Conservation (phyloP, 2,888 invertebrate genomes). For the Scaptomyza flava region DNA sequence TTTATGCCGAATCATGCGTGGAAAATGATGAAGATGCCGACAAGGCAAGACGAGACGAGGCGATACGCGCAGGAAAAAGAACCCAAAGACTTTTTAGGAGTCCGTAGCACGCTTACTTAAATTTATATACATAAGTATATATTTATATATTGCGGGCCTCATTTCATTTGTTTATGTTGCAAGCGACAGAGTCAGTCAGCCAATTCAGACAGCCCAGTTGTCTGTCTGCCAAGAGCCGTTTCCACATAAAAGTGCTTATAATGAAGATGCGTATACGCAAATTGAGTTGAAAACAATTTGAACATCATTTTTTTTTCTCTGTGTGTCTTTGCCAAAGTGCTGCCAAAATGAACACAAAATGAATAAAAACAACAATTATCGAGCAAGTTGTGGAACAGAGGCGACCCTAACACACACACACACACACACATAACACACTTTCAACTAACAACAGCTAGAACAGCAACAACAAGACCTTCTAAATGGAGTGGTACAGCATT, state of each 20-base stretch:
- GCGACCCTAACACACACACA: slow-evolving; percentile 23
- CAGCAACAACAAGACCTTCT: slow-evolving; percentile 19
- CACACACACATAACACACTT: slow-evolving; percentile 28
- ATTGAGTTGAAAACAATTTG: slow-evolving; percentile 76
- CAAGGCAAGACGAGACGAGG: slow-evolving; percentile 7
- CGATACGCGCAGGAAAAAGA: not conserved
- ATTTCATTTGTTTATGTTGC: slow-evolving; percentile 74
- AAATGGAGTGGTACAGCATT: slow-evolving; percentile 50
- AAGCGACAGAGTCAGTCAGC: slow-evolving; percentile 7
- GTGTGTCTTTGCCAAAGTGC: slow-evolving; percentile 31
- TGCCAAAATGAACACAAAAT: slow-evolving; percentile 23
- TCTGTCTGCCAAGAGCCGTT: slow-evolving; percentile 42
- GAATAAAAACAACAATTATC: slow-evolving; percentile 23
- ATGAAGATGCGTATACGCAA: slow-evolving; percentile 69
- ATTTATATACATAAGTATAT: slow-evolving; percentile 28
- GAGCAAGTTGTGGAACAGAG: slow-evolving; percentile 10
- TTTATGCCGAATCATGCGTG: slow-evolving; percentile 81
- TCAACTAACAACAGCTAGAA: slow-evolving; percentile 22
- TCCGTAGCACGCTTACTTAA: slow-evolving; percentile 64
- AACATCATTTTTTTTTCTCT: slow-evolving; percentile 40
- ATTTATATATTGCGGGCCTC: slow-evolving; percentile 59
- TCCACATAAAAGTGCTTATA: slow-evolving; percentile 40
- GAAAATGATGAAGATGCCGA: slow-evolving; percentile 76
- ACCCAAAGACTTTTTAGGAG: slow-evolving; percentile 4
- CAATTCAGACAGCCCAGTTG: slow-evolving; percentile 14